Evolutionary conservation across 92 coral and sea anemone genomes (phyloP).

Genomic region (Heteractis magnifica): DNA sequence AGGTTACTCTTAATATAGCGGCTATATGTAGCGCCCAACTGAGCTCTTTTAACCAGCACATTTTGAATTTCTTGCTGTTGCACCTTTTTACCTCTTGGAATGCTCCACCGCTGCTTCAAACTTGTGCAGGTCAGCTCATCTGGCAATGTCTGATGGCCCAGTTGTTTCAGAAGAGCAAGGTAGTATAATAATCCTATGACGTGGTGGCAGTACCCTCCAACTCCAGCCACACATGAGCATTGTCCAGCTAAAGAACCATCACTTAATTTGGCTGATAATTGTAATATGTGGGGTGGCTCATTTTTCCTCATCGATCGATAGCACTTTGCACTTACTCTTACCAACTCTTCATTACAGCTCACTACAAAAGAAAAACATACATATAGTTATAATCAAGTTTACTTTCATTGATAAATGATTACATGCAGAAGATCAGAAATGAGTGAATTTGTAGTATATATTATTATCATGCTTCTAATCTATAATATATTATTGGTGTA

Average conservation of each 20-base stretch:
- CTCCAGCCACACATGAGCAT: conserved; percentile 43
- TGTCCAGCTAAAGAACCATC: conserved; percentile 7
- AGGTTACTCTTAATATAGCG: no score
- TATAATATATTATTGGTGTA: no score
- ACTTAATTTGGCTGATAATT: neutral
- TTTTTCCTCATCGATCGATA: conserved; percentile 43
- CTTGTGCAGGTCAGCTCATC: conserved; percentile 26
- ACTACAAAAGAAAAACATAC: conserved; percentile 8
- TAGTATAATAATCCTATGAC: conserved; percentile 15
- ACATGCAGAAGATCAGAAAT: no score
- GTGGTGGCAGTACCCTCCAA: conserved; percentile 41
- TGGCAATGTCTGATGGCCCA: conserved; percentile 11
- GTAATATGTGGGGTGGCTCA: conserved; percentile 47
- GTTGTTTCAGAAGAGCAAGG: neutral
- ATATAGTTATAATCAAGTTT: no score
- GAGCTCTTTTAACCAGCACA: conserved; percentile 27
- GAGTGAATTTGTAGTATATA: no score
- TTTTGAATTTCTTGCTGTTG: conserved; percentile 22
- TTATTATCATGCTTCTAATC: no score
- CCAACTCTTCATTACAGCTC: conserved; percentile 8
- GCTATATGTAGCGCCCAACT: conserved; percentile 1
- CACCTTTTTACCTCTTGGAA: conserved; percentile 2
- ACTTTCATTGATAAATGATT: no score
- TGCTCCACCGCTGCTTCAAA: conserved; percentile 29
- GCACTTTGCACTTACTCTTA: conserved; percentile 25